phyloP scores from a whole-genome alignment of 37 sponge, comb jelly and placozoan genomes.

The Ephydatia muelleri region DNA sequence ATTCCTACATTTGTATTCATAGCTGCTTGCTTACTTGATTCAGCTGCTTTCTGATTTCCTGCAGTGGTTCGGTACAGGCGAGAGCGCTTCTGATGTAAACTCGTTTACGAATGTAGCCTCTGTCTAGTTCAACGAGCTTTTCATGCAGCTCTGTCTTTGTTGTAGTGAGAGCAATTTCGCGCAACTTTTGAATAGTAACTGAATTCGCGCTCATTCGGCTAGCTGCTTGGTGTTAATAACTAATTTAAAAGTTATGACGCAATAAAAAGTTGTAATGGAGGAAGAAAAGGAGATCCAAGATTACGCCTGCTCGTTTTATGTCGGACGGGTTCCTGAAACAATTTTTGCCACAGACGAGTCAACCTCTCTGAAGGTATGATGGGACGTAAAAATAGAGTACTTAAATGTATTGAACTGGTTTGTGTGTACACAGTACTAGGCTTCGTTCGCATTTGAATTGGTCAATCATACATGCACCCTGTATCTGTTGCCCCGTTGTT shows the following conservation, averaged over 20 bases:
- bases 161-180: neutral
- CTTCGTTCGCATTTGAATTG: no score
- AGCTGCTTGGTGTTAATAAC: neutral
- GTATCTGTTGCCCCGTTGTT: no score
- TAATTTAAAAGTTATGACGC: neutral
- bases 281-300: neutral
- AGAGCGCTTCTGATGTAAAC: constrained; percentile 37
- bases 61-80: constrained; percentile 19
- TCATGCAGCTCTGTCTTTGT: constrained; percentile 34
- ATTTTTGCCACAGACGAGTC: constrained; percentile 39
- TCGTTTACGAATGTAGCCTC: constrained; percentile 9
- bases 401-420: neutral
- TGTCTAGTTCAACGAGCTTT: constrained; percentile 16
- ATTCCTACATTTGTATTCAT: neutral
- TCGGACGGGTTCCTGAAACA: constrained; percentile 33
- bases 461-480: no score
- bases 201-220: neutral
- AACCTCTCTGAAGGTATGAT: constrained; percentile 23
- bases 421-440: no score
- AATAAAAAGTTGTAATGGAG: neutral
- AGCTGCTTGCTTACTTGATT: neutral
- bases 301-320: constrained; percentile 45
- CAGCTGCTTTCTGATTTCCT: constrained; percentile 15
- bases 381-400: neutral
- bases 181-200: neutral